Percentiles rank a stretch among this genome's conserved stretches.
Conservation (phyloP, 2,888 invertebrate species). For the Mylabris sibirica region DNA sequence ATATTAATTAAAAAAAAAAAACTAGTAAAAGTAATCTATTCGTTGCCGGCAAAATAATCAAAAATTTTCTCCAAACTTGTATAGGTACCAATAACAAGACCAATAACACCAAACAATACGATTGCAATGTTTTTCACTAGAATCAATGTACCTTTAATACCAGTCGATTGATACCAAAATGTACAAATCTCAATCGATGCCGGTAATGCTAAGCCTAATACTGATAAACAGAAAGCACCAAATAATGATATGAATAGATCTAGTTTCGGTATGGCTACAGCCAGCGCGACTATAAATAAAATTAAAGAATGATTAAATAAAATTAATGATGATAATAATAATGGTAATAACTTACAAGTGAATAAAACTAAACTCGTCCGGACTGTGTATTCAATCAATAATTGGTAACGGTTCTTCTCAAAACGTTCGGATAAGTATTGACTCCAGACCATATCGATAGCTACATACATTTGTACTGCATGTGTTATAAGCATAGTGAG, state of each 20-base stretch:
- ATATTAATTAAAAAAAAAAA: neutral
- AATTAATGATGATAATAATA: neutral
- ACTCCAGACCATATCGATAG: slow-evolving; percentile 92
- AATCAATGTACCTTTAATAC: slow-evolving; percentile 61
- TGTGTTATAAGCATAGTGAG: slow-evolving; percentile 91
- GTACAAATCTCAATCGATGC: slow-evolving; percentile 86
- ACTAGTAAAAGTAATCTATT: slow-evolving; percentile 8
- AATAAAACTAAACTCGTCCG: slow-evolving; percentile 79
- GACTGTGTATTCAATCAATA: slow-evolving; percentile 79
- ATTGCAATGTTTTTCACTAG: slow-evolving; percentile 65
- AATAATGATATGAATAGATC: slow-evolving; percentile 81
- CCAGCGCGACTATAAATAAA: slow-evolving; percentile 74
- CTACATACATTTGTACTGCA: slow-evolving; percentile 93
- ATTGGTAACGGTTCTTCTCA: slow-evolving; percentile 67
- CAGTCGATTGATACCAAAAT: slow-evolving; percentile 75
- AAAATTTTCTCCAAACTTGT: slow-evolving; percentile 70
- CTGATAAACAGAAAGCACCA: slow-evolving; percentile 88
- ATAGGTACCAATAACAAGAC: slow-evolving; percentile 72
- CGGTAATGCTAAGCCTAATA: slow-evolving; percentile 88
- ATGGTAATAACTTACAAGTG: slow-evolving; percentile 77
- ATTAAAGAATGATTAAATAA: slow-evolving; percentile 7
- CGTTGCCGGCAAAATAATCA: slow-evolving; percentile 32
- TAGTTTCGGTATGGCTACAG: slow-evolving; percentile 84
- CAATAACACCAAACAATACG: slow-evolving; percentile 68
- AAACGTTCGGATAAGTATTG: slow-evolving; percentile 71